These are phyloP conservation scores for Triplophysa dalaica DNA, from an alignment of 2,113 vertebrate species.

Conservation along the genomic window DNA sequence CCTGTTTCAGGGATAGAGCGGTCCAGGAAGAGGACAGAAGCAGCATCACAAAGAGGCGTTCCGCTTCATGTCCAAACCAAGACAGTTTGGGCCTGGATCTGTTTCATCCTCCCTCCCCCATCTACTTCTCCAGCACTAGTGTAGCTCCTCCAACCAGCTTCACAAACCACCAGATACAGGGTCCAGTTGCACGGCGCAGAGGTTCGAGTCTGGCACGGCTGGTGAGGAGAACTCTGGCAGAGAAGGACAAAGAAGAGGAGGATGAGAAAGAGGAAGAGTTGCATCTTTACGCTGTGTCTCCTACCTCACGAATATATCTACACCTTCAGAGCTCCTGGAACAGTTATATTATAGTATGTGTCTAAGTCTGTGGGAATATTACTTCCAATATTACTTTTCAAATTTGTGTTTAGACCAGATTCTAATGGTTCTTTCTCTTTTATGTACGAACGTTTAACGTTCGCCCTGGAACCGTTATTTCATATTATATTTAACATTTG, in stretches of 20 bases:
- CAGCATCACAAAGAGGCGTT: conserved; percentile 41
- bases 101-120: not conserved
- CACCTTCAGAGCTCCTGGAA: conserved; percentile 73
- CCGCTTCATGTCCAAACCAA: conserved; percentile 61
- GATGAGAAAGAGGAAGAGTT: conserved; percentile 64
- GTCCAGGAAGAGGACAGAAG: not conserved
- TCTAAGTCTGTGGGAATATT: not conserved
- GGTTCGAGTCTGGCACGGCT: conserved; percentile 52
- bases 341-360: conserved; percentile 72
- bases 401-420: not conserved
- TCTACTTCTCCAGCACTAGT: conserved; percentile 35
- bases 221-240: conserved; percentile 31
- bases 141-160: not conserved
- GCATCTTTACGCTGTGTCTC: conserved; percentile 71
- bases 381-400: too few species aligned
- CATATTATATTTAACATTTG: too few species aligned
- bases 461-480: too few species aligned
- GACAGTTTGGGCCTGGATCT: conserved; percentile 53
- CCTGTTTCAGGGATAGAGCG: not conserved
- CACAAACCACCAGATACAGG: not conserved
- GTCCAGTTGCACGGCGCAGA: conserved; percentile 43
- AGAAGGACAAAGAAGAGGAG: conserved; percentile 11
- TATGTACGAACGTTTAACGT: too few species aligned
- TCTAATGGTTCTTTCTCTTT: too few species aligned
- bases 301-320: conserved; percentile 67